Base-by-base conservation (phyloP, 2,888 invertebrate species). In the Eudemis profundana region DNA sequence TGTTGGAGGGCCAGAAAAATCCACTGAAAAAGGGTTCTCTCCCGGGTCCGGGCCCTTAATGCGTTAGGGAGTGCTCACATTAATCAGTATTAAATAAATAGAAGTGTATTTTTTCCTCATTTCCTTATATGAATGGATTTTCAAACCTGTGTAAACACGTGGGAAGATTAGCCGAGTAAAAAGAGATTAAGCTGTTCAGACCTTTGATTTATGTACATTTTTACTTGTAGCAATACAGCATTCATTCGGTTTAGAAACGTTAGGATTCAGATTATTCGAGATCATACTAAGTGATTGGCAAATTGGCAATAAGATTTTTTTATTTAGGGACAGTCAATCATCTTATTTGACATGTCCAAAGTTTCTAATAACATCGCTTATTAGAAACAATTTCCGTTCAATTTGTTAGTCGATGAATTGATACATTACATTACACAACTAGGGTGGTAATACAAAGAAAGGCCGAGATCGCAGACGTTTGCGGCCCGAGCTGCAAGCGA, bases 61-160 rank as follows among this genome's bases (percentile, higher is more conserved):
- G 57, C 44, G 57, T 42, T 29, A 21, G 49, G 33, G 40, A 49
- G 63, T 57, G 63, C 63, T 23, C 64, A 19, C 64, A 57, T 64
- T 57, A 57, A 50, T 64, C 50, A 57, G 64, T 46, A 64, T 64
- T 59, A 64, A 59, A 59, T 64, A 59, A 64, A 59, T 59, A 59
- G 23, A 44, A 36, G 50, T 27, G 21, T 44, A 42, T 57, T 64
- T 59, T 44, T 56, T 44, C 44, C 29, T 17, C 27, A 29, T 56
- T 44, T 29, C 42, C 56, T 56, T 29, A 38, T 27, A 33, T 47
- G 47, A 63, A 46, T 63, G 47, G 27, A 49, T 56, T 47, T 56
- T 46, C 47, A 38, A 29, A 54, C 53, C 62, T 54, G 44, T 54
- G 23, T 47, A 54, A 47, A 62, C 27, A 47, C 12, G 47, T 62